Base-by-base conservation (phyloP, 2,797 vertebrate genomes). In the Phataginus tricuspis region DNA sequence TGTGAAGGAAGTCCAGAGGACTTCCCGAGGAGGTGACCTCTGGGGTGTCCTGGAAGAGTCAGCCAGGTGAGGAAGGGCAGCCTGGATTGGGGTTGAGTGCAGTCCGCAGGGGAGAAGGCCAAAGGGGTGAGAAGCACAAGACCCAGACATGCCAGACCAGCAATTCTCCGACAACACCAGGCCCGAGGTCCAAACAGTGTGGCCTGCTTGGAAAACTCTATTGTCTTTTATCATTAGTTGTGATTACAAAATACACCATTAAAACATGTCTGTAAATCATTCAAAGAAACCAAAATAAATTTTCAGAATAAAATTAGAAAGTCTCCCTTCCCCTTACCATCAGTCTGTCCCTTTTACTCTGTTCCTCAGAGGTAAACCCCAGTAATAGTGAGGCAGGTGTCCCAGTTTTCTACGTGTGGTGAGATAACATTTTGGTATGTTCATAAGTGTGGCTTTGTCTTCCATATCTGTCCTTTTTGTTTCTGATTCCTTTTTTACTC, bases 241-340 rank as follows among this genome's bases (percentile, higher is more conserved):
- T 64, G 55, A 82, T 80, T 94, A 84, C 37, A 51, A 79, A 95
- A 93, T n/a, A 25, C 61, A 77, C 34, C 37, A 61, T 92, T 90
- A 69, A 87, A 85, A 77, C 5, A 71, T 51, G 45, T 66, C 84
- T 92, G 84, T 90, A 91, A 95, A 63, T 72, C 75, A 68, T 91
- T 94, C 39, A 80, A 88, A 93, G 78, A 91, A 83, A 66, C 63
- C 78, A 77, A 79, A 94, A 91, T 42, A 91, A 18, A 9, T 78
- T 95, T 96, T 79, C 82, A 79, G 78, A 91, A 14, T 86, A 57
- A 89, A 96, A 95, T 64, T 2, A 61, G 59, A 83, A 89, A 86
- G 5, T 55, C 77, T 77, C 7, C 27, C 92, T 90, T 90, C 5
- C 49, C 29, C 37, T 63, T 4, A 7, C 39, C 74, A 39, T 19